Evolutionary conservation across 2,888 invertebrate species (phyloP).

Genomic region (Meandrusa payeni): DNA sequence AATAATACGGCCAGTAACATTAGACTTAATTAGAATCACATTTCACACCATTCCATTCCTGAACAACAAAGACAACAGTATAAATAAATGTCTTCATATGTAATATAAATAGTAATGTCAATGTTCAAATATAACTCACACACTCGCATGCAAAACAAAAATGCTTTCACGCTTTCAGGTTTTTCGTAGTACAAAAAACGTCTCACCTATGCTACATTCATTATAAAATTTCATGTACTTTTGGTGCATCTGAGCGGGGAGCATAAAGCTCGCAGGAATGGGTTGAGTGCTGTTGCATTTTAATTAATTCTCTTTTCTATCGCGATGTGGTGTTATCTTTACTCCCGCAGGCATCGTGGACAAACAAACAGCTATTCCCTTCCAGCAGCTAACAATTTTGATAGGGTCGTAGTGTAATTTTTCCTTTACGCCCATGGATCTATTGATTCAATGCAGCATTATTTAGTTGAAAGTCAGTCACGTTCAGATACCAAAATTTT

Average conservation of each 20-base stretch:
- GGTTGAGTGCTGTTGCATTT: slow-evolving; percentile 76
- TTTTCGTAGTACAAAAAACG: slow-evolving; percentile 20
- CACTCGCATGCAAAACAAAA: slow-evolving; percentile 9
- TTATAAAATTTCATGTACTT: slow-evolving; percentile 50
- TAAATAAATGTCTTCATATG: no score
- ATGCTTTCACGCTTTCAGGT: slow-evolving; percentile 10
- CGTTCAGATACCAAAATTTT: no score
- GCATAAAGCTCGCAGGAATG: slow-evolving; percentile 65
- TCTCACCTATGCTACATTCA: slow-evolving; percentile 27
- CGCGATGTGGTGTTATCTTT: slow-evolving; percentile 73
- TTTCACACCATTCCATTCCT: no score
- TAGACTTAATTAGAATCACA: no score
- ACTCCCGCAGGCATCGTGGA: slow-evolving; percentile 64
- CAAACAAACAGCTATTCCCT: slow-evolving; percentile 70
- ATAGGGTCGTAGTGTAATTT: slow-evolving; percentile 56
- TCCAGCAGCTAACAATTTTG: slow-evolving; percentile 60
- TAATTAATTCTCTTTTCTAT: slow-evolving; percentile 80
- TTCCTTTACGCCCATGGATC: slow-evolving; percentile 34
- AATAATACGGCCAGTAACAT: no score
- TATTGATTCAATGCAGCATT: no score
- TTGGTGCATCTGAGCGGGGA: slow-evolving; percentile 34
- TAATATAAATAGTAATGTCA: not conserved
- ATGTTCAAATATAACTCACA: not conserved
- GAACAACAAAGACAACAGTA: no score
- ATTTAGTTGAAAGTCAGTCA: no score